Evolutionary conservation across 2,888 invertebrate genomes (phyloP).

Genomic region (Bedellia somnulentella): DNA sequence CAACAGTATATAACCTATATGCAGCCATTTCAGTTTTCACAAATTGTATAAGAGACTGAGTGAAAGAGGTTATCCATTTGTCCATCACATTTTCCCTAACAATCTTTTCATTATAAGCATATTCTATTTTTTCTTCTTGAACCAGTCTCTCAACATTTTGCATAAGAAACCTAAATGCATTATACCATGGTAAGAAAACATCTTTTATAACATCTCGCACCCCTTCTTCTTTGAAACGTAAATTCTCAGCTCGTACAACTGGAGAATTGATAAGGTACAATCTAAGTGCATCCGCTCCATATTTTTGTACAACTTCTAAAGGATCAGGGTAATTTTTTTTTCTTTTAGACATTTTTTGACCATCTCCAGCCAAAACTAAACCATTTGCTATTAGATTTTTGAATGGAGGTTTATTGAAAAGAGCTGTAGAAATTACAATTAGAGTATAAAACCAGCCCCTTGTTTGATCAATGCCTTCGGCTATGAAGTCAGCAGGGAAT

Average conservation of each 20-base stretch:
- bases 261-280: slow-evolving; percentile 97
- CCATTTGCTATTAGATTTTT: slow-evolving; percentile 98
- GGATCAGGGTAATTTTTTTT: slow-evolving; percentile 99
- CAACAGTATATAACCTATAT: slow-evolving; percentile 93
- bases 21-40: slow-evolving; percentile 92
- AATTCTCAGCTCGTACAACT: slow-evolving; percentile 94
- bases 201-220: slow-evolving; percentile 96
- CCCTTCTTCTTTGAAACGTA: slow-evolving; percentile 96
- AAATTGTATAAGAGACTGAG: slow-evolving; percentile 88
- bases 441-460: slow-evolving; percentile 99
- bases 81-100: slow-evolving; percentile 85
- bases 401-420: slow-evolving; percentile 95
- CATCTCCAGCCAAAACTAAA: slow-evolving; percentile 92
- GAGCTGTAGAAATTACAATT: slow-evolving; percentile 92
- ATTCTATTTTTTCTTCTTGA: slow-evolving; percentile 63
- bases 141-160: slow-evolving; percentile 88
- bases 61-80: slow-evolving; percentile 95
- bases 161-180: slow-evolving; percentile 88
- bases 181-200: slow-evolving; percentile 96
- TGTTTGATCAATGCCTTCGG: slow-evolving; percentile 98
- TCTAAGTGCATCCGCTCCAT: slow-evolving; percentile 95
- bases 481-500: slow-evolving; percentile 99
- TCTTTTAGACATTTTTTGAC: slow-evolving; percentile 99
- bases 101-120: slow-evolving; percentile 58
- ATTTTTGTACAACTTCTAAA: slow-evolving; percentile 83